phyloP scores from a whole-genome alignment of 2,113 vertebrate genomes.

The Philantomba maxwellii region DNA sequence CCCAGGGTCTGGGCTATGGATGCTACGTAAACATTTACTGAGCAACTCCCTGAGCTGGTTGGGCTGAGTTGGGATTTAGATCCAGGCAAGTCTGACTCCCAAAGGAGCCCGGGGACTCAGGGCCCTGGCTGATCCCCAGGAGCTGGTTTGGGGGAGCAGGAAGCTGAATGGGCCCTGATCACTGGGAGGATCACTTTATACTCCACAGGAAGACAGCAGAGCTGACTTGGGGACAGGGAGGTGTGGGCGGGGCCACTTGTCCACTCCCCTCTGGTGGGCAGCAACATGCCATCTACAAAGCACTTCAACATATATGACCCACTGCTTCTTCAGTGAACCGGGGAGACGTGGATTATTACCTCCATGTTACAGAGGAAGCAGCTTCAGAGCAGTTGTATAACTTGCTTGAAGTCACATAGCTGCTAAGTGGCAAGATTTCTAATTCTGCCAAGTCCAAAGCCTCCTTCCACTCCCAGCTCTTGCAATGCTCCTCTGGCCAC shows the following conservation, averaged over 20 bases:
- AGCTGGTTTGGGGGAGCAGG: not conserved
- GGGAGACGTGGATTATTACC: not conserved
- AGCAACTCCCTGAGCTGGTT: conserved; percentile 36
- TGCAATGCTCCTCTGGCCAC: conserved; percentile 10
- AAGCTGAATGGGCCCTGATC: not conserved
- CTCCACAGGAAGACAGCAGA: not conserved
- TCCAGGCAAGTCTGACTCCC: not conserved
- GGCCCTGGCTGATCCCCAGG: not conserved
- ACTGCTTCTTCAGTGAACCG: not conserved
- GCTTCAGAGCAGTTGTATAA: not conserved
- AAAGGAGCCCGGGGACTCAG: not conserved
- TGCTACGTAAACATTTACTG: conserved; percentile 59
- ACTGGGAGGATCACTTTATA: not conserved
- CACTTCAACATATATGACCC: not conserved
- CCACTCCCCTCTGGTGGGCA: not conserved
- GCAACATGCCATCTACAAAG: not conserved
- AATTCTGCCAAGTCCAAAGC: conserved; percentile 28
- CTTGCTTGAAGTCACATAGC: conserved; percentile 23
- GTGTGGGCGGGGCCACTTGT: not conserved
- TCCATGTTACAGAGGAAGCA: not conserved
- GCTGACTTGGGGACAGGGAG: not conserved
- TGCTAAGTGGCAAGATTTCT: conserved; percentile 4
- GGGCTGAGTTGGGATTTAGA: conserved; percentile 46
- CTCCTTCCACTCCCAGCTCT: conserved; percentile 26
- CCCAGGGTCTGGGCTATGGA: conserved; percentile 47